phyloP scores from a whole-genome alignment of 2,113 vertebrate species.

The Phrynosoma blainvillii region DNA sequence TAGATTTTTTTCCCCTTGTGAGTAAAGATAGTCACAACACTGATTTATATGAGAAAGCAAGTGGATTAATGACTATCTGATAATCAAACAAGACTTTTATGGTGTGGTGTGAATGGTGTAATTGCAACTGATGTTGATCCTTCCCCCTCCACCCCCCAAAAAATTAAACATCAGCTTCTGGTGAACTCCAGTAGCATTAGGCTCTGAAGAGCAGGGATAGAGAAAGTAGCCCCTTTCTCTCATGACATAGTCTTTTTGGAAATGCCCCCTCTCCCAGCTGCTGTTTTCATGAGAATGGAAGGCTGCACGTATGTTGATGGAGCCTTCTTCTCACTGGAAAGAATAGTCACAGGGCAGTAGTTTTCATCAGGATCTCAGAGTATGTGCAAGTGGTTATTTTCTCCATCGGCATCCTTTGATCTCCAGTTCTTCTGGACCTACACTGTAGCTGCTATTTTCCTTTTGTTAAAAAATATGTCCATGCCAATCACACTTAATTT shows the following conservation, averaged over 20 bases:
- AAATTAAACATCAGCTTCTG: background rate
- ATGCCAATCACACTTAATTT: background rate
- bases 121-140: too few species aligned
- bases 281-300: background rate
- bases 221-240: too few species aligned
- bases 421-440: background rate
- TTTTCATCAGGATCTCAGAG: background rate
- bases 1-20: background rate
- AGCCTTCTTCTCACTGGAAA: background rate
- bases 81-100: background rate
- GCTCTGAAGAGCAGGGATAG: too few species aligned
- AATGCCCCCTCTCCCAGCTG: background rate
- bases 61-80: background rate
- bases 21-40: background rate
- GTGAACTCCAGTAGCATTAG: background rate
- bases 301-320: background rate
- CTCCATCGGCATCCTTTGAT: too few species aligned
- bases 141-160: too few species aligned
- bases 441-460: background rate
- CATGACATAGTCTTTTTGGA: background rate
- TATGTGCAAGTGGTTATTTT: background rate
- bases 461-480: background rate
- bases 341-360: background rate
- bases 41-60: background rate
- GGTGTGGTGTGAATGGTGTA: too few species aligned